A percentile compares a stretch with the other conserved stretches of the same genome.
phyloP scores from a whole-genome alignment of 2,113 vertebrate species.

The Plestiodon gilberti region DNA sequence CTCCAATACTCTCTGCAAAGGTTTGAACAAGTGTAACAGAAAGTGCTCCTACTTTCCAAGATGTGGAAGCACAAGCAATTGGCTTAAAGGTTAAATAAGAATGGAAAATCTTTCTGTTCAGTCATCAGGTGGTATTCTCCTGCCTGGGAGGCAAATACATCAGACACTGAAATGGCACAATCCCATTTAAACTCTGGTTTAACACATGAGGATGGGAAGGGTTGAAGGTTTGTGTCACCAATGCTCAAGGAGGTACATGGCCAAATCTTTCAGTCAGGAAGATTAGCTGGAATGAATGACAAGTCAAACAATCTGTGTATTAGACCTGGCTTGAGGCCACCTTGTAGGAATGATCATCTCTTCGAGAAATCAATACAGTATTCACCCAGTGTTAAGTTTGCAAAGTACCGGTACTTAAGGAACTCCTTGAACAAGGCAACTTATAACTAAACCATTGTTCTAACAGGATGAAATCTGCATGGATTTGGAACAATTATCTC shows the following conservation, averaged over 20 bases:
- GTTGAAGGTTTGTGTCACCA: background rate
- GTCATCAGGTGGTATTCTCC: background rate
- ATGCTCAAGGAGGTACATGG: background rate
- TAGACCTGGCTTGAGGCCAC: background rate
- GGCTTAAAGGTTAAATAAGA: background rate
- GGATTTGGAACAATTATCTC: conserved; percentile 41
- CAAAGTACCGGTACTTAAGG: conserved; percentile 8
- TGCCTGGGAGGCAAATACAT: background rate
- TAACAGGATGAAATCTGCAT: background rate
- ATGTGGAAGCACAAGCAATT: background rate
- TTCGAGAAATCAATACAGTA: conserved; percentile 29
- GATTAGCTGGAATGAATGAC: background rate
- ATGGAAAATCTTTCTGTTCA: background rate
- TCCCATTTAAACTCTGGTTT: background rate
- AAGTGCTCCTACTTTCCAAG: conserved; percentile 1
- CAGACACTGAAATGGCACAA: fast-evolving
- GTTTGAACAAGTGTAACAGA: background rate
- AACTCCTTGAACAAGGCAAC: background rate
- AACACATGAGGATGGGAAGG: background rate
- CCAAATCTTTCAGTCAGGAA: background rate
- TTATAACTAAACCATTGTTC: conserved; percentile 15
- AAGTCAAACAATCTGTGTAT: background rate
- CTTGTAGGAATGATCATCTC: background rate
- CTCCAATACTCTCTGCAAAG: background rate
- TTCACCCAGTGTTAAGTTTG: conserved; percentile 25